Conservation (phyloP, 2,888 invertebrate genomes). For the Proisotoma minuta region DNA sequence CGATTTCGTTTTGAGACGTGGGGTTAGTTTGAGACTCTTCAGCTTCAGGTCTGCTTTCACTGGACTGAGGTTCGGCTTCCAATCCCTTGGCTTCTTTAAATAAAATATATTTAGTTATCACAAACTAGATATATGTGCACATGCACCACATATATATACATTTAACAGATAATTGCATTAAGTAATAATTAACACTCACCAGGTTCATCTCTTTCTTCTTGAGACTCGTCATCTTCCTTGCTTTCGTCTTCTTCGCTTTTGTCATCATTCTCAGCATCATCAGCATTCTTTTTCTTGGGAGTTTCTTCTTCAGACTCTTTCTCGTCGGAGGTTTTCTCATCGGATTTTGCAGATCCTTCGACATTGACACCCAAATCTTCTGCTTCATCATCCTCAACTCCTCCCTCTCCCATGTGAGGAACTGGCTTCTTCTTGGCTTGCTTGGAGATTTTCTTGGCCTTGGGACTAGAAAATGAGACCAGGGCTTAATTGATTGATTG, state of each 20-base stretch:
- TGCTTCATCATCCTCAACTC: conserved; percentile 47
- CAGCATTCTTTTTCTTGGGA: conserved; percentile 31
- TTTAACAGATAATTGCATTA: no score
- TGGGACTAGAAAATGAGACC: conserved; percentile 9
- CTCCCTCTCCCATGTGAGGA: conserved; percentile 42
- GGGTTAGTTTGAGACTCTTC: conserved; percentile 34
- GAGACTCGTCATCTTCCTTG: conserved; percentile 34
- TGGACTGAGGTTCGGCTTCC: conserved; percentile 44
- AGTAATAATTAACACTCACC: conserved; percentile 24
- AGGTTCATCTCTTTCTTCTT: conserved; percentile 36
- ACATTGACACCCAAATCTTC: conserved; percentile 44
- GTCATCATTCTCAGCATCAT: conserved; percentile 36
- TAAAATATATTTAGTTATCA: no score
- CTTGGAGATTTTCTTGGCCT: conserved; percentile 27
- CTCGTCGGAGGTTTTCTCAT: conserved; percentile 37
- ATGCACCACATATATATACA: no score
- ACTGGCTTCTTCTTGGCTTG: conserved; percentile 39
- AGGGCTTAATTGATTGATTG: neutral
- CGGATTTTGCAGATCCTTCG: conserved; percentile 41
- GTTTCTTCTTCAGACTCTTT: conserved; percentile 35
- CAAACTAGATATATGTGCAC: no score
- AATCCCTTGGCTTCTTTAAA: conserved; percentile 37
- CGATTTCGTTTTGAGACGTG: conserved; percentile 36
- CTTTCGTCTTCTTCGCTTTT: conserved; percentile 40
- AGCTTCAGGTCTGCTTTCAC: conserved; percentile 38